phyloP scores from a whole-genome alignment of 2,888 invertebrate species.

The Meteorus cinctellus region DNA sequence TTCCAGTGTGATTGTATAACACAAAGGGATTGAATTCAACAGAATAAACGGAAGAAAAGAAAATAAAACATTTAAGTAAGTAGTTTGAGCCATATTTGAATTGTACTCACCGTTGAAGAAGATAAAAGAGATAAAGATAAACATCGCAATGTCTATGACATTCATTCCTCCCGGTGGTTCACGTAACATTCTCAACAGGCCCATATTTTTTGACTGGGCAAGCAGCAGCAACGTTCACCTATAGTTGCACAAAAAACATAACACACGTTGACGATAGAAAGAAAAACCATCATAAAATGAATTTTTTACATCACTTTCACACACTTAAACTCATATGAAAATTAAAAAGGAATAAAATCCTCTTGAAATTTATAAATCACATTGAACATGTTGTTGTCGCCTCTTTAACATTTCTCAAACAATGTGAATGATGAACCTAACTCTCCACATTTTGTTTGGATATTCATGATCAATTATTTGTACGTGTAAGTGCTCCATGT shows the following conservation, averaged over 20 bases:
- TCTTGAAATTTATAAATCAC: neutral
- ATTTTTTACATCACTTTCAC: neutral
- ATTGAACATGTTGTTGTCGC: neutral
- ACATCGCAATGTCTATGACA: conserved; percentile 58
- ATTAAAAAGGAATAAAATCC: neutral
- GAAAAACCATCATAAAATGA: conserved; percentile 19
- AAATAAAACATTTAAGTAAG: neutral
- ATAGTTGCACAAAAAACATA: conserved; percentile 46
- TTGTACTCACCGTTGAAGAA: conserved; percentile 64
- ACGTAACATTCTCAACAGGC: conserved; percentile 65
- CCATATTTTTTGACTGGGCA: conserved; percentile 43
- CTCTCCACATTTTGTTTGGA: neutral
- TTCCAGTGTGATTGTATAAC: neutral
- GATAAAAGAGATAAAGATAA: conserved; percentile 59
- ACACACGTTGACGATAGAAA: conserved; percentile 38
- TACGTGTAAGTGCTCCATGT: neutral
- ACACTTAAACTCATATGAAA: neutral
- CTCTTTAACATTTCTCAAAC: neutral
- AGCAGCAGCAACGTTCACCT: conserved; percentile 47
- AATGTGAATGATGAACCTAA: neutral
- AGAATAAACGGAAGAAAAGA: neutral
- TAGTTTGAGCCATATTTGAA: conserved; percentile 11
- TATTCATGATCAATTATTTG: neutral
- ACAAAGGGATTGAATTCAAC: neutral
- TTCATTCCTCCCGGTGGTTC: conserved; percentile 64